These are phyloP conservation scores for Alligator sinensis DNA, from an alignment of 2,113 vertebrate species.

Conservation along the genomic window DNA sequence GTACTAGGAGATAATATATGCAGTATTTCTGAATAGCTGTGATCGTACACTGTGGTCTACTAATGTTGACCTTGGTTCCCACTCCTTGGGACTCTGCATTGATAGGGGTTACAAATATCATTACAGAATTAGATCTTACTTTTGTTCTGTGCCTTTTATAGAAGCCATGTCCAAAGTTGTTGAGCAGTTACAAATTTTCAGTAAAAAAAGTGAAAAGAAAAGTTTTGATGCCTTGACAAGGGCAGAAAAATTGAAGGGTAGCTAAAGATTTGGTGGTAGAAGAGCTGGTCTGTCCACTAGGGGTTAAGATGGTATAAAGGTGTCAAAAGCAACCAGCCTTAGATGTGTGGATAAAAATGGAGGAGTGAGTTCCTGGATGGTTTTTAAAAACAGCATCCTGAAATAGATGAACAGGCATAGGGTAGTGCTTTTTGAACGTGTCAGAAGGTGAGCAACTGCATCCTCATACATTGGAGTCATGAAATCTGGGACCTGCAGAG, in stretches of 20 bases:
- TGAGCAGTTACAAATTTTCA: not conserved
- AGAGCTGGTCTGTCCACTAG: not conserved
- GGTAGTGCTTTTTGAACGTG: not conserved
- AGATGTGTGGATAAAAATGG: not conserved
- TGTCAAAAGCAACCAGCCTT: not conserved
- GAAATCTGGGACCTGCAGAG: not conserved
- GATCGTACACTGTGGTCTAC: accelerated
- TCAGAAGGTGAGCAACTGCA: not conserved
- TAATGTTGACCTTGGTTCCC: not conserved
- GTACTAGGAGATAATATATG: not conserved
- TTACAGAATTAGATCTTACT: not conserved
- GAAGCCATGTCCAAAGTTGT: not conserved
- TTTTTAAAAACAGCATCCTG: not conserved
- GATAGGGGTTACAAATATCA: not conserved
- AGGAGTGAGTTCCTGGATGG: accelerated
- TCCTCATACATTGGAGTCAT: not conserved
- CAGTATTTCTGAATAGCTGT: not conserved
- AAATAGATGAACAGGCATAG: not conserved
- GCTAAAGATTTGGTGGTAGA: not conserved
- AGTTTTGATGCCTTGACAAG: not conserved
- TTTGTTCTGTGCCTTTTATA: not conserved
- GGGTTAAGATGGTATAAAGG: not conserved
- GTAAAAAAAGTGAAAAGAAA: not conserved
- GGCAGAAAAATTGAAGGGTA: not conserved
- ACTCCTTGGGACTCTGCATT: accelerated